Conservation (phyloP, 2,797 vertebrate genomes). For the Delichon dasypus region DNA sequence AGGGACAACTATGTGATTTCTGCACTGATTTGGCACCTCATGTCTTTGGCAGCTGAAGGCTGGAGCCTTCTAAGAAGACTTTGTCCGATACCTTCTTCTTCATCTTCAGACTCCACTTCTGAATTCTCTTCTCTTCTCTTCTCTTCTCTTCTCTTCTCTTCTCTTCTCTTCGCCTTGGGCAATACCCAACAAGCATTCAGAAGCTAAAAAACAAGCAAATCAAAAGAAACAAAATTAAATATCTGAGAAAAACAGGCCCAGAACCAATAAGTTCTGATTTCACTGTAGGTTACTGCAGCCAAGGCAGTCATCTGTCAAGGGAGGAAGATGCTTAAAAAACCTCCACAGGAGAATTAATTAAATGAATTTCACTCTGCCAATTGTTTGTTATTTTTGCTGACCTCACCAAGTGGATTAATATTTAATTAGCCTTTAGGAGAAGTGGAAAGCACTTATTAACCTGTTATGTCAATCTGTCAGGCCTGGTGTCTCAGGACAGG, state of each 20-base stretch:
- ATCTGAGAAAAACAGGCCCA: slow-evolving; percentile 28
- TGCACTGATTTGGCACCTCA: not conserved
- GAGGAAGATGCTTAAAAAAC: slow-evolving; percentile 76
- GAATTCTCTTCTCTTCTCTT: not conserved
- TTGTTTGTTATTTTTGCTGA: slow-evolving; percentile 96
- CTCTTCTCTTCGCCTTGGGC: not conserved
- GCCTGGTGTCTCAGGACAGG: slow-evolving; percentile 69
- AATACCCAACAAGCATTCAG: not conserved
- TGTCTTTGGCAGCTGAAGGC: not conserved
- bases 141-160: too few species aligned
- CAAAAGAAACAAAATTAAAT: slow-evolving; percentile 54
- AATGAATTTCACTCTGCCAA: slow-evolving; percentile 87
- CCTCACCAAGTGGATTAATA: slow-evolving; percentile 99
- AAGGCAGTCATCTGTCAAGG: slow-evolving; percentile 69
- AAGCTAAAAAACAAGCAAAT: not conserved
- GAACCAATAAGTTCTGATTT: slow-evolving; percentile 72
- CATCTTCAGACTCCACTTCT: not conserved
- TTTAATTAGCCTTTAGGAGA: slow-evolving; percentile 99
- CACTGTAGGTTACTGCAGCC: slow-evolving; percentile 61
- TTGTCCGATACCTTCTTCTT: not conserved
- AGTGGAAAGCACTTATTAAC: slow-evolving; percentile 98
- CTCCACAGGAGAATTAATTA: slow-evolving; percentile 91
- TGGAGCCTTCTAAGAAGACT: not conserved
- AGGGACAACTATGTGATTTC: not conserved
- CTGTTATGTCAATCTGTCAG: slow-evolving; percentile 98